phyloP scores from a whole-genome alignment of 37 sponge, comb jelly and placozoan genomes.

The Geodia barretti region DNA sequence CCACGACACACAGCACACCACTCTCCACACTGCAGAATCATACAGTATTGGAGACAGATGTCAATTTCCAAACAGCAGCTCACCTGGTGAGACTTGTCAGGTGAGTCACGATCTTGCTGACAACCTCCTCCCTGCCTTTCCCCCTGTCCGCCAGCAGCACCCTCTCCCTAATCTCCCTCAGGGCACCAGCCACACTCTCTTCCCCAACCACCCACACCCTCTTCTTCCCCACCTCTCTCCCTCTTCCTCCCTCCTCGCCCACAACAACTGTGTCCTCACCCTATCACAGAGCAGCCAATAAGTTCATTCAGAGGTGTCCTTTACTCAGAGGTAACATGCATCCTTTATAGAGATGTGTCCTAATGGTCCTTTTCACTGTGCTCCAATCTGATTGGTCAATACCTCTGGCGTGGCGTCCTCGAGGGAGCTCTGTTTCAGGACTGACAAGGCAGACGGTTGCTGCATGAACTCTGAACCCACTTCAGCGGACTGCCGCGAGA shows the following conservation, averaged over 20 bases:
- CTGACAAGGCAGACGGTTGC: background rate
- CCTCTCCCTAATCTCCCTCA: background rate
- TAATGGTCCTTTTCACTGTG: too few species aligned
- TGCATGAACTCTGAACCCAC: background rate
- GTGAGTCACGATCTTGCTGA: background rate
- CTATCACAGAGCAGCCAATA: too few species aligned
- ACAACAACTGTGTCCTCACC: too few species aligned
- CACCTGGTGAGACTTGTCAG: background rate
- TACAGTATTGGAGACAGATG: too few species aligned
- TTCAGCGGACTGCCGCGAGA: background rate
- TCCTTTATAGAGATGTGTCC: too few species aligned
- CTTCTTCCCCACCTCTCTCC: background rate
- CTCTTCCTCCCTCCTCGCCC: constrained; percentile 18
- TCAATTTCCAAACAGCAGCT: too few species aligned
- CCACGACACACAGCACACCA: constrained; percentile 10
- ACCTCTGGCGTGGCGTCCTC: too few species aligned
- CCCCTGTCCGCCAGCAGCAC: background rate
- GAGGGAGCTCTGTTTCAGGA: background rate
- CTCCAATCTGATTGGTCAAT: too few species aligned
- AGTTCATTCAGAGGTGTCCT: too few species aligned
- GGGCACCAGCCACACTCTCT: background rate
- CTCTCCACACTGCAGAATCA: background rate
- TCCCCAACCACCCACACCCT: background rate
- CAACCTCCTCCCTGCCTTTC: background rate
- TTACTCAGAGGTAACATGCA: too few species aligned